Evolutionary conservation across 2,797 vertebrate genomes (phyloP), one percentile per base, ranked within the genome.

Genomic region (Hemibagrus guttatus): DNA sequence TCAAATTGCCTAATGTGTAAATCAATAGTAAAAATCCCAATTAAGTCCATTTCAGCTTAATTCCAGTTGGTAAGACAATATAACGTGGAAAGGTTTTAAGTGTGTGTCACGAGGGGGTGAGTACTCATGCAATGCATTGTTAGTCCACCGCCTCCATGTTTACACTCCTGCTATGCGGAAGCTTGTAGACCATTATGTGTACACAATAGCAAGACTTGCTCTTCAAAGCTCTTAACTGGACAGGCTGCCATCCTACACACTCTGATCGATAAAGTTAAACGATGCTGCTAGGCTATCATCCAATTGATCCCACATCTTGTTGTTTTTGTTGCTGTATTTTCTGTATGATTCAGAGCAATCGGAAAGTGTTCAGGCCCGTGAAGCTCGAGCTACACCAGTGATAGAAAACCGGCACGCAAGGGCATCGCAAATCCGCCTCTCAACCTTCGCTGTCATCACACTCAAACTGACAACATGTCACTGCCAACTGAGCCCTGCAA

Each of bases 381-480:
- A 28, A 82, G 8, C 84, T 81, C 79, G 35, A 69, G 61, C 54
- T 46, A 26, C 61, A 56, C 46, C 68, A 90, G 56, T 56, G 14
- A 81, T 81, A 85, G 68, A 87, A n/a, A 85, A 89, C 81, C 84
- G 76, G 86, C 79, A 17, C 74, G 80, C 72, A 89, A 87, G 87
- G 81, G 79, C 83, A 85, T 83, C 85, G 76, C 89, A 88, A 88
- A 87, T 88, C 81, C 82, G 76, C 85, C n/a, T 31, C 74, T 86
- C 81, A 90, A 88, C 86, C 90, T 88, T 89, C 68, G 14, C 88
- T 89, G 88, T 88, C 88, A 88, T 74, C 72, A 78, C 87, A 88
- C 86, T 82, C 58, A 64, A 89, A 85, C 78, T 80, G 71, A 89
- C 83, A 87, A 76, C 75, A 82, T 86, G 87, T 90, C 88, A 88